Evolutionary conservation across 2,888 invertebrate species (phyloP).

Genomic region (Polia nebulosa): DNA sequence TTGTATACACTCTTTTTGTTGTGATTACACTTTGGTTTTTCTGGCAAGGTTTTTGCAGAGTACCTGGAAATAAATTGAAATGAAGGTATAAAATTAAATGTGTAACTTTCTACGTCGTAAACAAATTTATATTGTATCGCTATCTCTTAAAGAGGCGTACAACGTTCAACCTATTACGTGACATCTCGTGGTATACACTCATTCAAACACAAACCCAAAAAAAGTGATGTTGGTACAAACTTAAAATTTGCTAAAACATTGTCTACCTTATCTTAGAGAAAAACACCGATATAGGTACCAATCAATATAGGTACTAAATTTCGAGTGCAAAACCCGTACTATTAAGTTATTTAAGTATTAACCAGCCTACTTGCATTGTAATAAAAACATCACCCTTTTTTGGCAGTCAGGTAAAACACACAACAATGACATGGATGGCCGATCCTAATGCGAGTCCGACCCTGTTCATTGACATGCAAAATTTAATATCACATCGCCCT

Average conservation of each 20-base stretch:
- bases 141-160: constrained; percentile 34
- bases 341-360: constrained; percentile 10
- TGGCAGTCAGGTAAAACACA: too few species aligned
- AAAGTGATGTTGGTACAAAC: constrained; percentile 40
- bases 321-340: constrained; percentile 34
- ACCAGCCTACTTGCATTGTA: too few species aligned
- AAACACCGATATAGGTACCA: constrained; percentile 34
- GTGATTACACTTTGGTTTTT: constrained; percentile 27
- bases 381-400: too few species aligned
- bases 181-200: constrained; percentile 38
- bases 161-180: constrained; percentile 32
- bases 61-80: constrained; percentile 39
- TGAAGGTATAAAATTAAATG: constrained; percentile 40
- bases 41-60: constrained; percentile 48
- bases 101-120: constrained; percentile 35
- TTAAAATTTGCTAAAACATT: constrained; percentile 30
- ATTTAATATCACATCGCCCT: constrained; percentile 35
- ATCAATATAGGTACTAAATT: constrained; percentile 36
- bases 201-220: constrained; percentile 33
- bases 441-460: constrained; percentile 16
- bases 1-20: constrained; percentile 37
- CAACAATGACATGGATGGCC: too few species aligned
- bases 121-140: constrained; percentile 30
- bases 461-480: constrained; percentile 35
- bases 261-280: constrained; percentile 35